phyloP scores from a whole-genome alignment of 2,113 vertebrate genomes.

The Psophia crepitans region DNA sequence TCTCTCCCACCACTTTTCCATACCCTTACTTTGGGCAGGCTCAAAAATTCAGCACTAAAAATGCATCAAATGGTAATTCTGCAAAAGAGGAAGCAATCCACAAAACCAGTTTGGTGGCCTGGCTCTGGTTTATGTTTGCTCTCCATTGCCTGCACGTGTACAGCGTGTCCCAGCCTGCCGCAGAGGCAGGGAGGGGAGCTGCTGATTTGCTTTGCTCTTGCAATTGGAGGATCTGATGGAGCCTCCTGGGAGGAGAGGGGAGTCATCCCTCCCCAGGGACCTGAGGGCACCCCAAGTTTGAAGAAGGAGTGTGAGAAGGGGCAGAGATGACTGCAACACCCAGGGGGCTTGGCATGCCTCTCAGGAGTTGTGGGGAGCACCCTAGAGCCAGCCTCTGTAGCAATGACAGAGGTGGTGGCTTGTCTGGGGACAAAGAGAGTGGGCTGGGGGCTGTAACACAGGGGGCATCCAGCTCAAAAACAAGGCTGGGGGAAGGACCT shows the following conservation, averaged over 20 bases:
- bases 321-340: background rate
- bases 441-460: background rate
- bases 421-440: background rate
- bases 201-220: background rate
- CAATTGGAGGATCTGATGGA: background rate
- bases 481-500: background rate
- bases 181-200: background rate
- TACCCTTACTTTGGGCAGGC: background rate
- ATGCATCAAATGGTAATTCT: background rate
- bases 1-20: background rate
- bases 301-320: background rate
- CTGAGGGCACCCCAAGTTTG: background rate
- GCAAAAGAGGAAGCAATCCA: background rate
- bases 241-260: background rate
- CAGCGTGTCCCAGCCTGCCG: background rate
- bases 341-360: background rate
- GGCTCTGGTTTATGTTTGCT: background rate
- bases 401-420: background rate
- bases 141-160: background rate
- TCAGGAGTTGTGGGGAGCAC: background rate
- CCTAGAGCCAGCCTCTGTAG: background rate
- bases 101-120: background rate
- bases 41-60: background rate
- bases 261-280: background rate
- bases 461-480: background rate